Evolutionary conservation across 35 echinoderm and acorn worm species (phyloP).

Genomic region (Patiria miniata): DNA sequence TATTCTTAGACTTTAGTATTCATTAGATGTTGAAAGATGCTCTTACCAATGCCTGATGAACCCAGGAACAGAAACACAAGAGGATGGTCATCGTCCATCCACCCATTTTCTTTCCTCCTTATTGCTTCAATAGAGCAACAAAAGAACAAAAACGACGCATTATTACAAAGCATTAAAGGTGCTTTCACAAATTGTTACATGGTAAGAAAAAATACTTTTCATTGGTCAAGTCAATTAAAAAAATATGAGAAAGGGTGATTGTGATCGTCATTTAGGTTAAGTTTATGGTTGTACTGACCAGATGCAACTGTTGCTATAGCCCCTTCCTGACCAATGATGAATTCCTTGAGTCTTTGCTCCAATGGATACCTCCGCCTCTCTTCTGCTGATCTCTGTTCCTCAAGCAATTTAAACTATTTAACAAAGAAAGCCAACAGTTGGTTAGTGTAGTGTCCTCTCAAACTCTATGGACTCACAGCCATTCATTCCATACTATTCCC

Average conservation of each 20-base stretch:
- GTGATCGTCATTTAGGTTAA: no score
- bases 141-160: neutral
- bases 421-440: neutral
- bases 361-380: constrained; percentile 78
- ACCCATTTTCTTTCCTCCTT: constrained; percentile 99
- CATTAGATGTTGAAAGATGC: no score
- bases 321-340: constrained; percentile 92
- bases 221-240: no score
- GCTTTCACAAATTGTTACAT: no score
- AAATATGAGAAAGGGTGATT: no score
- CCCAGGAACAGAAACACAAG: constrained; percentile 95
- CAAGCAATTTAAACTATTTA: constrained; percentile 57
- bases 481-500: neutral
- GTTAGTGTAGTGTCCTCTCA: no score
- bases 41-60: constrained; percentile 96
- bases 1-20: no score
- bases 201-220: no score
- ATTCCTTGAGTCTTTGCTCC: constrained; percentile 86
- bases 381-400: constrained; percentile 78
- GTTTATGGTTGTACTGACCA: constrained; percentile 45
- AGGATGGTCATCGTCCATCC: constrained; percentile 99
- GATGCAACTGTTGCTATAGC: constrained; percentile 96
- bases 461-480: no score
- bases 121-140: constrained; percentile 65
- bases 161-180: neutral